Evolutionary conservation across 2,888 invertebrate species (phyloP), one percentile per base, ranked within the genome.

Genomic region (Ryuthela nishihirai): DNA sequence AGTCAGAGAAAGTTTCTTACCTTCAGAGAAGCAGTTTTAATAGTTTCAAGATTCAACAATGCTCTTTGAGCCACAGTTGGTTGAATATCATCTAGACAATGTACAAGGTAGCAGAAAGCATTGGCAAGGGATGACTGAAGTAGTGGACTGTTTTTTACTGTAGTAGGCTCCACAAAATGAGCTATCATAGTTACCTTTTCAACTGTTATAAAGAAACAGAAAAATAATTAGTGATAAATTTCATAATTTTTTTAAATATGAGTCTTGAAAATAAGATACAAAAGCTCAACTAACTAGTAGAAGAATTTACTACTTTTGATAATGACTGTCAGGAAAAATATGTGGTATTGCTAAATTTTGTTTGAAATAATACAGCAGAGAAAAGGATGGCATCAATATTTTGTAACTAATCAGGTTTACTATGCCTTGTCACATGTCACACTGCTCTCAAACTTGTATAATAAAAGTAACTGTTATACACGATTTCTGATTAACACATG

Each of bases 41-140:
- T 84, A 15, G 94, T 94, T 67, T 95, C 94, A 54, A 97, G 81
- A 74, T 91, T 92, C 2, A 95, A 79, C 1, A 91, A 88, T 3
- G 95, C 86, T 67, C 93, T 80, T 75, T 98, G 97, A 1, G 97
- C 93, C 2, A 99, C 95, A 67, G 92, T 87, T 15, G 95, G 88
- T 75, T 91, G 93, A 60, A 85, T 84, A 75, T 99, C 99, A 75
- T 97, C 94, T 83, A 98, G 87, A 69, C 93, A 89, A 49, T 91
- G 90, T 67, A 99, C 88, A 53, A 98, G 81, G 74, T 95, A 93
- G 75, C 94, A 97, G 79, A 98, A 97, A 1, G 95, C 92, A 66
- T 95, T 95, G 5, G 98, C 92, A 69, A 99, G 76, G 0, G 94
- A 89, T 0, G 95, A 90, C 76, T 97, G 94, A 43, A 99, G 72